Conservation (phyloP, 2,888 invertebrate species). For the Creontiades dilutus region DNA sequence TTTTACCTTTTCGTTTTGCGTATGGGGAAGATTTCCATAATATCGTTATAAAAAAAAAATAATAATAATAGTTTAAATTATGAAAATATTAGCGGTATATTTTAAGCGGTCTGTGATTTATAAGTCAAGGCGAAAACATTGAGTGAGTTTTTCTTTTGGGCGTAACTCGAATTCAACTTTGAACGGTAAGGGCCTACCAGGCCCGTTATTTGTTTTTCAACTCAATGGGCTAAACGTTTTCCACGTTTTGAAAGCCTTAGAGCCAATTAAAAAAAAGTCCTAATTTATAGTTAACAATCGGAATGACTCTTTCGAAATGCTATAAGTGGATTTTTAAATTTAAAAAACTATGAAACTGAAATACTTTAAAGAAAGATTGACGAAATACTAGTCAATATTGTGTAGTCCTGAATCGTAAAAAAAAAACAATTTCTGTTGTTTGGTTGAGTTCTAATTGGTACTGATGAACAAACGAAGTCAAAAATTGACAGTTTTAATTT, state of each 20-base stretch:
- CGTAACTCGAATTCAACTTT: constrained; percentile 16
- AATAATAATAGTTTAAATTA: constrained; percentile 12
- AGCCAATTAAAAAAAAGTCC: constrained; percentile 17
- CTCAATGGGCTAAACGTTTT: not conserved
- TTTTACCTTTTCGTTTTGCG: not conserved
- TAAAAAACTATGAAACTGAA: constrained; percentile 17
- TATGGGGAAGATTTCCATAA: constrained; percentile 54
- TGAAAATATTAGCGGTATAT: constrained; percentile 45
- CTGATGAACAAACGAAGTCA: constrained; percentile 14
- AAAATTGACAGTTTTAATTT: not conserved
- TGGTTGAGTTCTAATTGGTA: not conserved
- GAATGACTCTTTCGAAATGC: not conserved
- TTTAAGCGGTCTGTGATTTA: constrained; percentile 70
- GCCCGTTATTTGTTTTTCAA: not conserved
- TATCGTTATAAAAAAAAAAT: constrained; percentile 4
- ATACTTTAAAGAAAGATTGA: constrained; percentile 17
- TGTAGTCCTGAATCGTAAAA: constrained; percentile 31
- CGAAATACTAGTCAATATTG: constrained; percentile 60
- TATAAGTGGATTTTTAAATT: constrained; percentile 24
- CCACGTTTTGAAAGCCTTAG: not conserved
- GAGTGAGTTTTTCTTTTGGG: constrained; percentile 29
- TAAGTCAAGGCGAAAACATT: constrained; percentile 58
- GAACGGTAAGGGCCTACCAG: not conserved
- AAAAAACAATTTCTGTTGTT: not conserved
- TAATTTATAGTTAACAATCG: not conserved